Conservation (phyloP, 1,140 invertebrate genomes). For the Metaphire vulgaris region DNA sequence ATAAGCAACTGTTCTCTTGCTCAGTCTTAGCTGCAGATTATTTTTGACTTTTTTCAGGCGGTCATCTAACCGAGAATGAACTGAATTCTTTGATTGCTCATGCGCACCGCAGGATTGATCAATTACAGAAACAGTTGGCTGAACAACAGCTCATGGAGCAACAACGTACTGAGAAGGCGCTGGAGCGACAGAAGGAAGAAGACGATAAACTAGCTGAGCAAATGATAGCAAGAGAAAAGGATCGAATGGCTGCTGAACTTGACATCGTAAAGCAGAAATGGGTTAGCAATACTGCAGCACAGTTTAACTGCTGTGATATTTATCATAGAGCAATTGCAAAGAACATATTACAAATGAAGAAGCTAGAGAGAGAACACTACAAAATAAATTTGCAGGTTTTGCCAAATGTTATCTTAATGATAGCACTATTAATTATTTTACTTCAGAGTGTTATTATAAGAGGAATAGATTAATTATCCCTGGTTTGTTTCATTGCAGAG, state of each 20-base stretch:
- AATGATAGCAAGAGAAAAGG: conserved; percentile 35
- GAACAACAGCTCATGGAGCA: conserved; percentile 50
- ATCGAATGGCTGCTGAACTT: conserved; percentile 39
- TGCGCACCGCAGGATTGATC: conserved; percentile 55
- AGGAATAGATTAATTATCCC: no score
- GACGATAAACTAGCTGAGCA: conserved; percentile 38
- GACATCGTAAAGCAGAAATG: conserved; percentile 43
- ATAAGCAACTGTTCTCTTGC: no score
- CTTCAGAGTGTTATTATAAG: no score
- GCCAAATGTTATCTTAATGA: no score
- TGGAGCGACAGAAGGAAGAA: conserved; percentile 44
- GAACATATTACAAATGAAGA: no score
- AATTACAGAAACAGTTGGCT: conserved; percentile 54
- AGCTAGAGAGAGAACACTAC: no score
- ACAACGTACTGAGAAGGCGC: conserved; percentile 39
- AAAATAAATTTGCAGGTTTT: no score
- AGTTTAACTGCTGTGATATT: no score
- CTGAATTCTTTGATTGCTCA: conserved; percentile 55
- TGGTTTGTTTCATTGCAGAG: no score
- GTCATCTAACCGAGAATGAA: conserved; percentile 54
- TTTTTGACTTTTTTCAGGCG: conserved; percentile 34
- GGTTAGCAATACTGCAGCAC: conserved; percentile 40
- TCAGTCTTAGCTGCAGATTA: no score
- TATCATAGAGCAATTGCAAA: no score
- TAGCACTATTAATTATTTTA: no score